Percentiles rank a stretch among this genome's conserved stretches.
phyloP scores from a whole-genome alignment of 2,113 vertebrate species.

The Elgaria multicarinata region DNA sequence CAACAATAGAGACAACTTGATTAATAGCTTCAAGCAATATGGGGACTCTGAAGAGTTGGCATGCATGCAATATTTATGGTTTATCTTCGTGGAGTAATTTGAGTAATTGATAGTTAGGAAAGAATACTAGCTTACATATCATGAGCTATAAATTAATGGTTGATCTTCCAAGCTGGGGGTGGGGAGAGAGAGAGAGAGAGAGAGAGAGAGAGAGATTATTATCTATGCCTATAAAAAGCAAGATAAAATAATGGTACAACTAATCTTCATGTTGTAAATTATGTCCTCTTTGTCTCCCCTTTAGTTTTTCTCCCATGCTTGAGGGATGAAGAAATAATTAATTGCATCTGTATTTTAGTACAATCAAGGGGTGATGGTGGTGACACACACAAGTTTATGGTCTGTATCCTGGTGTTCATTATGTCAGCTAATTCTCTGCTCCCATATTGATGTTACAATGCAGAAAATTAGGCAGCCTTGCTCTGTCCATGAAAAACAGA shows the following conservation, averaged over 20 bases:
- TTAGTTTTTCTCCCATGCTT: slow-evolving; percentile 19
- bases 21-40: slow-evolving; percentile 54
- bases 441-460: not conserved
- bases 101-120: slow-evolving; percentile 50
- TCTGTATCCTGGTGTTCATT: slow-evolving; percentile 44
- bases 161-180: slow-evolving; percentile 56
- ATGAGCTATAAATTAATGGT: slow-evolving; percentile 54
- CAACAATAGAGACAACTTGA: slow-evolving; percentile 53
- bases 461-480: not conserved
- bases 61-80: slow-evolving; percentile 52
- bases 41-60: slow-evolving; percentile 49
- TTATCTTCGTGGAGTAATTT: slow-evolving; percentile 63
- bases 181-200: too few relatives aligned
- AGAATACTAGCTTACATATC: slow-evolving; percentile 54
- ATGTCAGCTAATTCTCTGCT: slow-evolving; percentile 40
- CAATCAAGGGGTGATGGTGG: not conserved
- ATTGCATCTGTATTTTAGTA: slow-evolving; percentile 35
- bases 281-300: slow-evolving; percentile 37
- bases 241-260: slow-evolving; percentile 51
- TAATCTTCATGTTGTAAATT: slow-evolving; percentile 56
- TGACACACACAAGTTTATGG: slow-evolving; percentile 44
- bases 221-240: slow-evolving; percentile 48
- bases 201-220: slow-evolving; percentile 36
- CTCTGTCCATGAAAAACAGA: not conserved
- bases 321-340: slow-evolving; percentile 47